phyloP scores from a whole-genome alignment of 2,797 vertebrate species.

The Rousettus madagascariensis region DNA sequence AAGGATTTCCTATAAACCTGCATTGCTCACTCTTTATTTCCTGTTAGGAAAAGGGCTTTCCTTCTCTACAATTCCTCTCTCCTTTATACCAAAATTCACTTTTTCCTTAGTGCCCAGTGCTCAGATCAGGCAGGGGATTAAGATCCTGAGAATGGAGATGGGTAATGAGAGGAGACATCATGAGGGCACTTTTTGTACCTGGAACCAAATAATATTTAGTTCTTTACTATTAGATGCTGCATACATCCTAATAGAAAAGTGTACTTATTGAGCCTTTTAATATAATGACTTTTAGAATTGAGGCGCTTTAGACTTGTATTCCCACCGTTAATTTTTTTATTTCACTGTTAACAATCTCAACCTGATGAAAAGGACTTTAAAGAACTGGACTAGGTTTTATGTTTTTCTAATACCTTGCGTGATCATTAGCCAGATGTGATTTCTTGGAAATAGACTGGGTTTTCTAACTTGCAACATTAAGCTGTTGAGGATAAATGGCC shows the following conservation, averaged over 20 bases:
- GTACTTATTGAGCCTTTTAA: background rate
- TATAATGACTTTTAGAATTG: background rate
- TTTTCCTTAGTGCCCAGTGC: background rate
- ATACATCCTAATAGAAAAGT: background rate
- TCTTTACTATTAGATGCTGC: slow-evolving; percentile 33
- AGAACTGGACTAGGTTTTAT: slow-evolving; percentile 25
- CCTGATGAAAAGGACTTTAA: slow-evolving; percentile 29
- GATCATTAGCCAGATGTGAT: background rate
- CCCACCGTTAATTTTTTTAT: background rate
- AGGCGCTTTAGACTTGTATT: background rate
- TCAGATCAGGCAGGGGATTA: background rate
- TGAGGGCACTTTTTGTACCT: background rate
- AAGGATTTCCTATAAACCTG: background rate
- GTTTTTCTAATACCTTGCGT: slow-evolving; percentile 7
- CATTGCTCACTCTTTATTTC: background rate
- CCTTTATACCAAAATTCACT: background rate
- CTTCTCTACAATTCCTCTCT: background rate
- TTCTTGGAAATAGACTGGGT: slow-evolving; percentile 6
- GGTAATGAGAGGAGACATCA: background rate
- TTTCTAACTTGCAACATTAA: slow-evolving; percentile 19
- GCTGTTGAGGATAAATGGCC: background rate
- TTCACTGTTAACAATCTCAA: slow-evolving; percentile 30
- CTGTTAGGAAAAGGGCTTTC: slow-evolving; percentile 41
- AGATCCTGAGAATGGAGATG: background rate
- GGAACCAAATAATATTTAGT: background rate